Evolutionary conservation across 2,113 vertebrate genomes (phyloP), one percentile per base, ranked within the genome.

Genomic region (Burhinus bistriatus): DNA sequence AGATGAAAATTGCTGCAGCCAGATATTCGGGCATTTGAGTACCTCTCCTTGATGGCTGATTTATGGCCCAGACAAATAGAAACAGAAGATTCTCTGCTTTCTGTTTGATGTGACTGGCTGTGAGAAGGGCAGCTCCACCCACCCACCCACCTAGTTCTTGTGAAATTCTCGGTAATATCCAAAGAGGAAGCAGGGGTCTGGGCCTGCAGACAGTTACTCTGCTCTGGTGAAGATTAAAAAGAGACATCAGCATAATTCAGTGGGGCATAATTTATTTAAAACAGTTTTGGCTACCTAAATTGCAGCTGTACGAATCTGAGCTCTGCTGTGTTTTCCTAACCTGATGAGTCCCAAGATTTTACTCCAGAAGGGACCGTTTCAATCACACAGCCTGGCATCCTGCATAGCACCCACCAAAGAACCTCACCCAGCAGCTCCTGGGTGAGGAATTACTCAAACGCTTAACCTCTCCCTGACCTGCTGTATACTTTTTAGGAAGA

Each of bases 1-100:
- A 76, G 7, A 93, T 54, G 3, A 2, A 65, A 87, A 85, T 49
- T 93, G 61, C 19, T 61, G 52, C 65, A 78, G 79, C 7, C 77
- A 92, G 75, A 80, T 77, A 88, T 16, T 73, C 59, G 73, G 72
- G 58, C 23, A 77, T 96, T 86, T 86, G 75, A 88, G 54, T 54
- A 80, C 19, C 40, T 81, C 90, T 86, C 69, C 58, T 83, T 70
- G 87, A 66, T 30, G n/a, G 62, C 27, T 73, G 87, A 95, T 84
- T 93, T 92, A 93, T 59, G 61, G 68, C n/a, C 64, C 20, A 88
- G 68, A 72, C 62, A 95, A 86, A 90, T 0, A 87, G 73, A 90
- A 87, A 85, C 38, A 83, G 83, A 89, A 87, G 65, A 69, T 85
- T 94, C 79, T 89, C 69, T 89, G 57, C 89, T 89, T 93, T 88